These are phyloP conservation scores for Dendrocincla fuliginosa DNA, from an alignment of 2,797 vertebrate genomes.

Conservation along the genomic window DNA sequence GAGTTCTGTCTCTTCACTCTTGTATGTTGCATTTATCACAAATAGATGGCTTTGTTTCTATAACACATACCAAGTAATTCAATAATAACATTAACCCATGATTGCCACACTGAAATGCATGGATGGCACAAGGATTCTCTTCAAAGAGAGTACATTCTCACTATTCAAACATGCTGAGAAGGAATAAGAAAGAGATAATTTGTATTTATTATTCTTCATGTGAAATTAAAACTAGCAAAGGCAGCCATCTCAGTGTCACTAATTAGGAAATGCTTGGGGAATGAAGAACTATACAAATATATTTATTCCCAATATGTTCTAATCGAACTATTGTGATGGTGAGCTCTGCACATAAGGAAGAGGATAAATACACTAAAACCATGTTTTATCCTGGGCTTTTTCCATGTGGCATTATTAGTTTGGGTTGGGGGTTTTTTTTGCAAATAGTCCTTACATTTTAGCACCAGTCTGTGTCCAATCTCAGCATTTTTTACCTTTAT, in stretches of 20 bases:
- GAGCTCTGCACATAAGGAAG: background rate
- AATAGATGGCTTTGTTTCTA: background rate
- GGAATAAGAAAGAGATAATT: background rate
- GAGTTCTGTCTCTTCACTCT: background rate
- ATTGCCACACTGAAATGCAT: background rate
- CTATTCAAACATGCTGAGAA: background rate
- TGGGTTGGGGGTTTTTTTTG: background rate
- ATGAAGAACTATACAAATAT: background rate
- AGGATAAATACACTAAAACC: background rate
- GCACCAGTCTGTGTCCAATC: background rate
- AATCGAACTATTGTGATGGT: background rate
- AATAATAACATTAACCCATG: background rate
- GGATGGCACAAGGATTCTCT: background rate
- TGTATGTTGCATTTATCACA: background rate
- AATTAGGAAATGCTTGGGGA: background rate
- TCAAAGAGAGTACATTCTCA: background rate
- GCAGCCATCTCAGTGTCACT: background rate
- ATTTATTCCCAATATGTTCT: background rate
- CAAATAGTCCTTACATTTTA: background rate
- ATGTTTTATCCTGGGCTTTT: background rate
- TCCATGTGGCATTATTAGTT: background rate
- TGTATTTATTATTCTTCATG: background rate
- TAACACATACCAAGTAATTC: background rate
- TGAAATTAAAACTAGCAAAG: background rate
- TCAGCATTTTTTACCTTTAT: background rate